Percentiles rank a stretch among this genome's conserved stretches.
These are phyloP conservation scores for Australoheros scitulus DNA, from an alignment of 2,113 vertebrate species.

Conservation along the genomic window DNA sequence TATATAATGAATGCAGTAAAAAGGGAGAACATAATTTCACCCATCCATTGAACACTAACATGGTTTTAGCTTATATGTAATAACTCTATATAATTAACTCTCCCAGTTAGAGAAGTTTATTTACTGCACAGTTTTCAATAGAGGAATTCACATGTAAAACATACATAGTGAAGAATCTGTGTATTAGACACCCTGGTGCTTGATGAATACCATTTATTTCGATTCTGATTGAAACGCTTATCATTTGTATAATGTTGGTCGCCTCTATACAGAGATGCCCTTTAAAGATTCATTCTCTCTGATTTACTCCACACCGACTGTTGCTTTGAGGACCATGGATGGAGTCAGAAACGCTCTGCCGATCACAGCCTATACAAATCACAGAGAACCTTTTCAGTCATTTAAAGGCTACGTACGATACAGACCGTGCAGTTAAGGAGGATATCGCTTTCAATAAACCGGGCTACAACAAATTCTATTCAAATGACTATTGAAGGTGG, in stretches of 20 bases:
- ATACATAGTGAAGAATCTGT: neutral
- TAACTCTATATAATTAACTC: slow-evolving; percentile 13
- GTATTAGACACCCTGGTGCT: neutral
- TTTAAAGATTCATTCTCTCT: slow-evolving; percentile 37
- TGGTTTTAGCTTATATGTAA: neutral
- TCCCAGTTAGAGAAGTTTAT: neutral
- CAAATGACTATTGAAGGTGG: neutral
- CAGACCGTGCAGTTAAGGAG: slow-evolving; percentile 1
- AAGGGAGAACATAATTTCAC: neutral
- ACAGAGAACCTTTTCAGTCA: slow-evolving; percentile 11
- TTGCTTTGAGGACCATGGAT: slow-evolving; percentile 67
- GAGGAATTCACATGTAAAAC: slow-evolving; percentile 1
- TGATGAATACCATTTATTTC: neutral
- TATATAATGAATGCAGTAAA: neutral
- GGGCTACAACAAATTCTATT: slow-evolving; percentile 20
- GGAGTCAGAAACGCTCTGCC: slow-evolving; percentile 38
- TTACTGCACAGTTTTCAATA: neutral
- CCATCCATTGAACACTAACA: neutral
- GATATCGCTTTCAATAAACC: neutral
- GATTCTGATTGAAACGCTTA: slow-evolving; percentile 1
- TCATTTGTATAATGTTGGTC: slow-evolving; percentile 26
- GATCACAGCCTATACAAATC: slow-evolving; percentile 29
- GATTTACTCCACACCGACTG: slow-evolving; percentile 49
- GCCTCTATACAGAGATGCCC: slow-evolving; percentile 16
- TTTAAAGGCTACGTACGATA: slow-evolving; percentile 4